Evolutionary conservation across 1,140 invertebrate genomes (phyloP), one percentile per base, ranked within the genome.

Genomic region (Formica exsecta): DNA sequence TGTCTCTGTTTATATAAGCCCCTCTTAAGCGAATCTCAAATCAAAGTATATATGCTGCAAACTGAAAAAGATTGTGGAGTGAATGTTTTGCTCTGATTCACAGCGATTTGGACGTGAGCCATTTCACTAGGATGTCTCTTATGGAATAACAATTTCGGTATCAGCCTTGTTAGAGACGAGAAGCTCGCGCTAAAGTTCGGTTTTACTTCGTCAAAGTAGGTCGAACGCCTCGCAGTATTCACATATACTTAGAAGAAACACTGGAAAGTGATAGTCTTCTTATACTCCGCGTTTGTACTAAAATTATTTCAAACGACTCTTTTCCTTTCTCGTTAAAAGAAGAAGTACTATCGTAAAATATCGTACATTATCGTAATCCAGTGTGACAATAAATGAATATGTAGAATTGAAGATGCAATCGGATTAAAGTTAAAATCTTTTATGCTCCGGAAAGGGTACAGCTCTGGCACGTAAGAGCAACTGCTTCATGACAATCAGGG

Each of bases 71-170:
- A 74, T 62, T 44, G 68, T 38, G 44, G n/a, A 19, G 22, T 54
- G 68, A 62, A 74, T n/a, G 54, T 48, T 83, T 83, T 48, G 68
- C 79, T 83, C 79, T 73, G 79, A 74, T 83, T 83, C 68, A 9
- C 68, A 41, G 22, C 25, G 11, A 16, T 41, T 74, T 83, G 79
- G 79, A 83, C 57, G 54, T 19, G 54, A 62, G 68, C 79, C 79
- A 80, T 65, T 70, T 80, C 29, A 51, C n/a, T n/a, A 22, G 51
- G 51, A 29, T 73, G 54, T n/a, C 68, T 73, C 54, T 59, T 57
- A 83, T 74, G 16, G 79, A 83, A 74, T 83, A 61, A 74, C 79
- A 83, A 71, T 83, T 83, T 83, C 41, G 38, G 41, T 64, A 74
- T 74, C 38, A 29, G 68, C 16, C 79, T 44, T 36, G 62, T 68